phyloP scores from a whole-genome alignment of 2,113 vertebrate species.

The Colaptes auratus region DNA sequence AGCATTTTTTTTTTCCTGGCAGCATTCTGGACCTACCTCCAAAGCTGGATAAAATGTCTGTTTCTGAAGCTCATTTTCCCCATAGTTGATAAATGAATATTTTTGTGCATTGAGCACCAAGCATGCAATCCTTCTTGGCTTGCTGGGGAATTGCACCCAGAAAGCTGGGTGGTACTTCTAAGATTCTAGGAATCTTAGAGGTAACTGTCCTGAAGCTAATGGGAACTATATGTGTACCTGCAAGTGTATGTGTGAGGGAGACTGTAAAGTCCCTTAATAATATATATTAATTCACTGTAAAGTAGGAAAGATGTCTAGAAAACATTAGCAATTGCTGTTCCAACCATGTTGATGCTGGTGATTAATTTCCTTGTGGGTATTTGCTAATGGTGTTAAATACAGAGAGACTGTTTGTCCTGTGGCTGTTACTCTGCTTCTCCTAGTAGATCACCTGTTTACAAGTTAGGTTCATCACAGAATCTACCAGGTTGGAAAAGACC shows the following conservation, averaged over 20 bases:
- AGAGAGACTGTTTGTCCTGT: rapidly evolving
- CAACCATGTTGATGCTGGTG: background rate
- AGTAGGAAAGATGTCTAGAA: background rate
- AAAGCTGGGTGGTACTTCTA: no score
- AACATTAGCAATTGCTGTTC: background rate
- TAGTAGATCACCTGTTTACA: background rate
- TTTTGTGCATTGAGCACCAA: background rate
- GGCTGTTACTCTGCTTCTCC: background rate
- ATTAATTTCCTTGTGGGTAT: background rate
- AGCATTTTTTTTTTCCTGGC: background rate
- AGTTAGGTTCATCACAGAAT: no score
- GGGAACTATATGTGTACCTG: background rate
- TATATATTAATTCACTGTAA: background rate
- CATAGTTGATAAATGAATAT: background rate
- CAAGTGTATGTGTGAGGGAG: background rate
- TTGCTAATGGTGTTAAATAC: background rate
- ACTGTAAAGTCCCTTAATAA: background rate
- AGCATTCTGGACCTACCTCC: background rate
- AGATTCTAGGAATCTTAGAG: background rate
- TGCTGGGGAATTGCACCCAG: background rate
- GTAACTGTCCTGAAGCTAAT: background rate
- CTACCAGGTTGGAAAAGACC: no score
- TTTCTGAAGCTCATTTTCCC: background rate
- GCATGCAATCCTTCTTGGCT: background rate
- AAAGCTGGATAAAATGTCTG: background rate